A percentile compares a stretch with the other conserved stretches of the same genome.
Conservation (phyloP, 2,888 invertebrate species). For the Crematogaster levior region DNA sequence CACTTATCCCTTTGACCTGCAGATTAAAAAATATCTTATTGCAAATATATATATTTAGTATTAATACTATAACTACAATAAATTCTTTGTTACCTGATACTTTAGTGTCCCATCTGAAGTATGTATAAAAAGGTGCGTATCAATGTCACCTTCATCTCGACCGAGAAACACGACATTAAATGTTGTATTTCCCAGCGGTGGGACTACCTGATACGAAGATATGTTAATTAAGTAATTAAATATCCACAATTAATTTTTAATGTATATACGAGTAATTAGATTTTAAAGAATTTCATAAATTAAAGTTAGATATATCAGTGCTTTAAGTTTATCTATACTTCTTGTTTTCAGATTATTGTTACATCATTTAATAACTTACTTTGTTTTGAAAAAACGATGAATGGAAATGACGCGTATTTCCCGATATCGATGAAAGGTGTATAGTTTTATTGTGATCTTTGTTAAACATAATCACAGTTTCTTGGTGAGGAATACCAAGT, state of each 20-base stretch:
- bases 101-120: conserved; percentile 97
- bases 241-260: background rate
- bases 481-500: conserved; percentile 95
- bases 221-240: conserved; percentile 1
- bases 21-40: conserved; percentile 59
- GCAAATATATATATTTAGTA: background rate
- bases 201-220: conserved; percentile 89
- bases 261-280: background rate
- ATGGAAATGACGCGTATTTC: conserved; percentile 97
- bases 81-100: conserved; percentile 89
- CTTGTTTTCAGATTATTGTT: background rate
- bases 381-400: conserved; percentile 98
- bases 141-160: conserved; percentile 94
- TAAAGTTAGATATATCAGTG: background rate
- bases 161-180: conserved; percentile 99
- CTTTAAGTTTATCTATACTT: background rate
- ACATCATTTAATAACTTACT: conserved; percentile 87
- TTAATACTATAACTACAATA: conserved; percentile 10
- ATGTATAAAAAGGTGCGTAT: conserved; percentile 96
- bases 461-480: conserved; percentile 95
- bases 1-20: conserved; percentile 94
- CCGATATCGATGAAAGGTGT: conserved; percentile 97
- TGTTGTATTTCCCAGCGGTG: conserved; percentile 96
- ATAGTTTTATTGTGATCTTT: conserved; percentile 94
- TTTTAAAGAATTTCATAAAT: conserved; percentile 3